These are phyloP conservation scores for Phragmatobia fuliginosa DNA, from an alignment of 2,888 invertebrate species.

Conservation along the genomic window DNA sequence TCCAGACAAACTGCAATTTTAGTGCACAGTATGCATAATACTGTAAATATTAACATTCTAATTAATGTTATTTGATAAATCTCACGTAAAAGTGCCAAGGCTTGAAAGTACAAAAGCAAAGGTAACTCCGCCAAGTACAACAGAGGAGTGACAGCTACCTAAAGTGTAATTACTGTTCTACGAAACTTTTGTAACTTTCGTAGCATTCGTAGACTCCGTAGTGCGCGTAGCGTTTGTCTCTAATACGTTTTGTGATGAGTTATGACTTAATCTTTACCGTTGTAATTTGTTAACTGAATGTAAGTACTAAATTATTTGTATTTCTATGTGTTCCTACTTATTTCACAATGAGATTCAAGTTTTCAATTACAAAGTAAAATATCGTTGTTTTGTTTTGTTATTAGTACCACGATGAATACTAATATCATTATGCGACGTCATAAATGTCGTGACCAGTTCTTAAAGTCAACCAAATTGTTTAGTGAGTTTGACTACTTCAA, in stretches of 20 bases:
- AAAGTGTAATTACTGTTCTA: slow-evolving; percentile 64
- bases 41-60: slow-evolving; percentile 33
- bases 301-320: slow-evolving; percentile 21
- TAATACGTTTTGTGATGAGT: slow-evolving; percentile 60
- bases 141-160: slow-evolving; percentile 57
- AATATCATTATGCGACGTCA: too few relatives aligned
- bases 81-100: slow-evolving; percentile 43
- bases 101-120: slow-evolving; percentile 51
- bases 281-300: slow-evolving; percentile 34
- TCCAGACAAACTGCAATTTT: not conserved
- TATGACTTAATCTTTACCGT: slow-evolving; percentile 61
- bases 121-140: slow-evolving; percentile 54
- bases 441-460: too few relatives aligned
- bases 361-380: too few relatives aligned
- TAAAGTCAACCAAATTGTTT: too few relatives aligned
- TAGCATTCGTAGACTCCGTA: slow-evolving; percentile 50
- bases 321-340: not conserved
- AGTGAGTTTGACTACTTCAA: too few relatives aligned
- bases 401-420: too few relatives aligned
- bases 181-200: slow-evolving; percentile 60
- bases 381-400: too few relatives aligned
- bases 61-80: slow-evolving; percentile 54
- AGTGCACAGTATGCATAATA: slow-evolving; percentile 24
- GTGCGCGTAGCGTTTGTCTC: slow-evolving; percentile 61
- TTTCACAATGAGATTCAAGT: too few relatives aligned